Conservation (phyloP, 2,888 invertebrate species). For the Xylota segnis region DNA sequence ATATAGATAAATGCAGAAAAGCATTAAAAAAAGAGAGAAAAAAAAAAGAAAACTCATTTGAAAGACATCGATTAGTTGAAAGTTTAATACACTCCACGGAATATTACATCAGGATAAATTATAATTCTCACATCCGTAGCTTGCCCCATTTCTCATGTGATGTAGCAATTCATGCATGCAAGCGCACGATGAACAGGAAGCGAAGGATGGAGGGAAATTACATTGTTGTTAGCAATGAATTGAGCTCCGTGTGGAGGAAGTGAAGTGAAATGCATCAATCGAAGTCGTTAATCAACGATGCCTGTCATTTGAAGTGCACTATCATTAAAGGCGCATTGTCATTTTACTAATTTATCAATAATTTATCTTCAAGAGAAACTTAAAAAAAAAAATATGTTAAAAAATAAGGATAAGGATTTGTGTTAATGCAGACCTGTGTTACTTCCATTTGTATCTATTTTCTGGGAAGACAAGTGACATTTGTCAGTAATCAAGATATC, state of each 20-base stretch:
- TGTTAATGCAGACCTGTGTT: too few species aligned
- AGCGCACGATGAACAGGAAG: constrained; percentile 59
- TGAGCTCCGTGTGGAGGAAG: constrained; percentile 68
- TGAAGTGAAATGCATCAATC: constrained; percentile 75
- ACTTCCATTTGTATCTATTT: too few species aligned
- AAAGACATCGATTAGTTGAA: constrained; percentile 72
- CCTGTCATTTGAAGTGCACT: constrained; percentile 75
- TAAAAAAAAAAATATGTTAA: neutral
- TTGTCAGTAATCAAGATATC: too few species aligned
- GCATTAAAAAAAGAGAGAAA: neutral
- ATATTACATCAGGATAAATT: constrained; percentile 75
- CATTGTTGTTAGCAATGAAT: constrained; percentile 74
- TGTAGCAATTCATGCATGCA: constrained; percentile 73
- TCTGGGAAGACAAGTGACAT: too few species aligned
- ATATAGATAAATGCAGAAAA: too few species aligned
- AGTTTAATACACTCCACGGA: constrained; percentile 71
- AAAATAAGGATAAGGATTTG: too few species aligned
- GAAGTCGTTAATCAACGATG: constrained; percentile 75
- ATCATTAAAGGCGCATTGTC: constrained; percentile 70
- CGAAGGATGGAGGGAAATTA: constrained; percentile 52
- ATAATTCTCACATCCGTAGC: constrained; percentile 75
- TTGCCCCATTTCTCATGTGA: constrained; percentile 74
- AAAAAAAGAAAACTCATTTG: constrained; percentile 34
- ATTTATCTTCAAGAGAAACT: constrained; percentile 26
- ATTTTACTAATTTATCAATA: constrained; percentile 72